phyloP scores from a whole-genome alignment of 92 coral and sea anemone species.

The Umimayanthus chanpuru region DNA sequence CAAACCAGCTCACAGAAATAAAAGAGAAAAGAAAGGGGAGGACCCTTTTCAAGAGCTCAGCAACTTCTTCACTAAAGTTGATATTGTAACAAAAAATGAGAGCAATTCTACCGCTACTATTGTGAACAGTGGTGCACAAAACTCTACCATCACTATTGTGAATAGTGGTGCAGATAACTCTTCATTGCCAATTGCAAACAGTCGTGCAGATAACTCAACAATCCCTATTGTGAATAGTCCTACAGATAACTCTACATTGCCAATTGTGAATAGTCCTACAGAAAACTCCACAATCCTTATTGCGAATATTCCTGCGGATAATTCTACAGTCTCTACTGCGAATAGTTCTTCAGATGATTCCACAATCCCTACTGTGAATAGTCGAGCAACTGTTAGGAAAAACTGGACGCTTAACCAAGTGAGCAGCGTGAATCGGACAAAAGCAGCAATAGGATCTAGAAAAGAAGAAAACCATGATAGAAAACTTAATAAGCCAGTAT shows the following conservation, averaged over 20 bases:
- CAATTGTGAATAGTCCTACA: background rate
- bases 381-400: too few species aligned
- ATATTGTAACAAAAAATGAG: background rate
- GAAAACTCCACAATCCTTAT: background rate
- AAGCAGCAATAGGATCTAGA: background rate
- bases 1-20: background rate
- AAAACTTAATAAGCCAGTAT: background rate
- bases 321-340: background rate
- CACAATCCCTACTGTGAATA: background rate
- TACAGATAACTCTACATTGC: background rate
- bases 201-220: background rate
- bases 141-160: background rate
- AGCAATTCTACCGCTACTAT: background rate
- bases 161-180: background rate
- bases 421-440: background rate
- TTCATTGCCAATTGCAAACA: background rate
- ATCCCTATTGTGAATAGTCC: background rate
- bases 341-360: background rate
- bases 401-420: background rate
- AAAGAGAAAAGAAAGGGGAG: slow-evolving; percentile 10
- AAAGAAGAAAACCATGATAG: background rate
- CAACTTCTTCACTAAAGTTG: slow-evolving; percentile 23
- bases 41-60: slow-evolving; percentile 38
- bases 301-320: background rate
- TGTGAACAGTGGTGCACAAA: background rate